Evolutionary conservation across 2,113 vertebrate species (phyloP), one percentile per base, ranked within the genome.

Genomic region (Ophthalmolycus amberensis): DNA sequence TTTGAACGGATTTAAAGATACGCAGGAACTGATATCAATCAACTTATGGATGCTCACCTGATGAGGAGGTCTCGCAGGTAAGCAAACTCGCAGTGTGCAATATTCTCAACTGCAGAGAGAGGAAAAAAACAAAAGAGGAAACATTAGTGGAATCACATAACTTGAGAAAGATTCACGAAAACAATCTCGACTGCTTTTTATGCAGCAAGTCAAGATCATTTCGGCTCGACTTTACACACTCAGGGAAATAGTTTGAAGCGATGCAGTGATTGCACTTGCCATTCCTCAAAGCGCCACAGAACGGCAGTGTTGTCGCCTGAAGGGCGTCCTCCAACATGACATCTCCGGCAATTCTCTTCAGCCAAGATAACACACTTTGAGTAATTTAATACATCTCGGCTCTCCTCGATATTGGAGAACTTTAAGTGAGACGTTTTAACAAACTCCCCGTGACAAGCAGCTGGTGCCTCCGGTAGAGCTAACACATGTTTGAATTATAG

Each of bases 41-140:
- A 63, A 54, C 11, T 38, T 15, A 42, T 32, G 22, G 22, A 59
- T 20, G 64, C 88, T 92, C 71, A 99, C 98, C 98, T 98, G 95
- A 99, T 99, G 58, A 99, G 97, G 79, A 99, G 97, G 91, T 99
- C 98, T 83, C 98, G 95, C 94, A 99, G 95, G 92, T 97, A 97
- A 58, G 98, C 97, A 34, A 99, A 99, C 96, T 99, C 98, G 91
- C 98, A 99, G 93, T 99, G 98, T 82, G 95, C 96, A 42, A 96
- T 97, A 82, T 99, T 99, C 94, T 99, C 98, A 79, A 99, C 98
- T 99, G 95, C 12, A 90, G 88, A 73, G 72, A 90, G 15, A 83
- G 1, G 15, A 80, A 52, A 1, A 25, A 29, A 29, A 29, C 80
- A 65, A 34, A 42, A 65, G 25, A 64, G 56, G 22, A 76, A 38